phyloP scores from a whole-genome alignment of 1,140 invertebrate genomes.

The Megalonaias nervosa region DNA sequence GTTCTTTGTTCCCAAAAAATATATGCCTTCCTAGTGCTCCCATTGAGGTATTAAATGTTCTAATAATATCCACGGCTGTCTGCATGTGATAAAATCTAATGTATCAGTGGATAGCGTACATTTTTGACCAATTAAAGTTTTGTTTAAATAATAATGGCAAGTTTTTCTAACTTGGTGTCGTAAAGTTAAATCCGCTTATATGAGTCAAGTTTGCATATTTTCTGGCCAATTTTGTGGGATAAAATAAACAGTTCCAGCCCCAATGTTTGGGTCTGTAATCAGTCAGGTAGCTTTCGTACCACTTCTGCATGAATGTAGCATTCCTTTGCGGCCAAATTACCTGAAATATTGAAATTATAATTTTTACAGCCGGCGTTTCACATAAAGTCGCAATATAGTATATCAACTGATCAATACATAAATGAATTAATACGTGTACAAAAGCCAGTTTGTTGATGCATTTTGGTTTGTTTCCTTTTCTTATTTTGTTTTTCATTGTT shows the following conservation, averaged over 20 bases:
- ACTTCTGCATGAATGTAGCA: conserved; percentile 10
- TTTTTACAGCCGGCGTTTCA: too few relatives aligned
- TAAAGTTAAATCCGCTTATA: conserved; percentile 2
- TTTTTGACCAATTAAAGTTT: conserved; percentile 14
- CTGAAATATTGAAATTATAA: too few relatives aligned
- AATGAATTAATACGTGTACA: too few relatives aligned
- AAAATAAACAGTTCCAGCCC: conserved; percentile 10
- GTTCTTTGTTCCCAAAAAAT: conserved; percentile 19
- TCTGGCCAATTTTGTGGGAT: background rate
- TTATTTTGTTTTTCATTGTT: too few relatives aligned
- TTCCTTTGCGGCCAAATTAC: conserved; percentile 16
- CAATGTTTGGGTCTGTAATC: background rate
- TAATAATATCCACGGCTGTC: conserved; percentile 1
- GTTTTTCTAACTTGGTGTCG: background rate
- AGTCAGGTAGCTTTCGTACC: conserved; percentile 17
- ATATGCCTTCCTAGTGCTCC: conserved; percentile 11
- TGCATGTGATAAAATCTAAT: background rate
- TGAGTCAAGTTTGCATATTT: conserved; percentile 4
- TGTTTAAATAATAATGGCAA: background rate
- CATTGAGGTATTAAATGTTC: conserved; percentile 1
- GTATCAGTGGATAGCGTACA: conserved; percentile 13
- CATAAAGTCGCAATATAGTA: too few relatives aligned
- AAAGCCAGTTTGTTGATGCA: too few relatives aligned
- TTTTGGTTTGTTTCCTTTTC: too few relatives aligned
- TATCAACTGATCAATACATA: too few relatives aligned